Base-by-base conservation (phyloP, 2,797 vertebrate genomes). In the Synanceia verrucosa region DNA sequence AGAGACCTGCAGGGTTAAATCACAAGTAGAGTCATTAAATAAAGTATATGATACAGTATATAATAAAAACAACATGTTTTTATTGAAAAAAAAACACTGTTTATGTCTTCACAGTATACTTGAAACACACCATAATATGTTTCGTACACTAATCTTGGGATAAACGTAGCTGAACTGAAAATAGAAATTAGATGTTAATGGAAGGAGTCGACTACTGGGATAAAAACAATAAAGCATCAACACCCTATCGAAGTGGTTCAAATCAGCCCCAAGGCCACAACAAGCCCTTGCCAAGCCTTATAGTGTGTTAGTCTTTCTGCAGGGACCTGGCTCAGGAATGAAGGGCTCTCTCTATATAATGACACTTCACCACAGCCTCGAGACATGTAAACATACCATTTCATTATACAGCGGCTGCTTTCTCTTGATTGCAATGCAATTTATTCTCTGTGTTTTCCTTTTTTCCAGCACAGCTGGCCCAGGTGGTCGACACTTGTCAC, bases 371-470 rank as follows among this genome's bases (percentile, higher is more conserved):
- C 23, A 19, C 33, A 34, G 53, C 79, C 41, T 43, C 5, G 14
- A 66, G 65, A 51, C 71, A 66, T 71, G 13, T 78, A 63, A 70
- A 72, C 71, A 78, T 60, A 59, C 18, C 37, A 31, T 81, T 69
- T 56, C 28, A 70, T 43, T 70, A 60, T 18, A 60, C n/a, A n/a
- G n/a, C n/a, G n/a, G 47, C 52, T 68, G 39, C 21, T 61, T 47
- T 29, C 16, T 47, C 44, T 58, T 73, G 67, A 73, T 68, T 59
- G 69, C 51, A 48, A 31, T 29, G 0, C 16, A 44, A 41, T 73
- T 61, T 48, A 21, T 24, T 65, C 5, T 53, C 34, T 12, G 2
- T 3, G 11, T 52, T 55, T 68, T 33, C 0, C 7, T 59, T 19
- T 69, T 60, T 39, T 52, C 43, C 16, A 56, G 39, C 44, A 31